Evolutionary conservation across 2,888 invertebrate species (phyloP), one percentile per base, ranked within the genome.

Genomic region (Cerceris rybyensis): DNA sequence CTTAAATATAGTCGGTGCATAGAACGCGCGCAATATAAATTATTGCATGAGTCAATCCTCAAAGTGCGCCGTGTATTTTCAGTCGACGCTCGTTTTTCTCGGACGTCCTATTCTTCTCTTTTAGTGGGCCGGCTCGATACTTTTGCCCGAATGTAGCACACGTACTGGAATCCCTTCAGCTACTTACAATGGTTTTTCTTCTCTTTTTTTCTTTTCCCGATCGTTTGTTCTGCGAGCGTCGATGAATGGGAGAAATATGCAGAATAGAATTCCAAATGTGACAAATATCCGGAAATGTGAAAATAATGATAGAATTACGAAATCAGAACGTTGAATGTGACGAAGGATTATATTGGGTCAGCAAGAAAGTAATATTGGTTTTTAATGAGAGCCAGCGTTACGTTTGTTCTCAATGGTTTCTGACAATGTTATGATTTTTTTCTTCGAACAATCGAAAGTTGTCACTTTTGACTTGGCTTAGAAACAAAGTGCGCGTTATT

Each of bases 1-100:
- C 86, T 88, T 86, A 89, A 88, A 89, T 88, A 89, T 88, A 89
- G 86, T 84, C 75, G 76, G 58, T 64, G 80, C 80, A 78, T 65
- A 76, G 68, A 59, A 63, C 67, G 69, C 72, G 78, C 61, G 76
- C 85, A 80, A 86, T 87, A 83, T 85, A 87, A 88, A 88, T 88
- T 87, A 87, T 86, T 81, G 79, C 80, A 74, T 80, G 82, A 83
- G 86, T 87, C 82, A 82, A 82, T 76, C 67, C 78, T 83, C 76
- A 67, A 71, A 78, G 70, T 86, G 72, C 28, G 28, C 49, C 65
- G 63, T 74, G 70, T 78, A 80, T 80, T 81, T 81, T 78, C 78
- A 71, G 81, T 69, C 73, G 63, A 81, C 70, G 77, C 55, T 60
- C 66, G 39, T 74, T 80, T 71, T 74, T 73, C 74, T 57, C 57